Percentiles rank a stretch among this genome's conserved stretches.
phyloP scores from a whole-genome alignment of 1,140 invertebrate genomes.

The Magallana angulata region DNA sequence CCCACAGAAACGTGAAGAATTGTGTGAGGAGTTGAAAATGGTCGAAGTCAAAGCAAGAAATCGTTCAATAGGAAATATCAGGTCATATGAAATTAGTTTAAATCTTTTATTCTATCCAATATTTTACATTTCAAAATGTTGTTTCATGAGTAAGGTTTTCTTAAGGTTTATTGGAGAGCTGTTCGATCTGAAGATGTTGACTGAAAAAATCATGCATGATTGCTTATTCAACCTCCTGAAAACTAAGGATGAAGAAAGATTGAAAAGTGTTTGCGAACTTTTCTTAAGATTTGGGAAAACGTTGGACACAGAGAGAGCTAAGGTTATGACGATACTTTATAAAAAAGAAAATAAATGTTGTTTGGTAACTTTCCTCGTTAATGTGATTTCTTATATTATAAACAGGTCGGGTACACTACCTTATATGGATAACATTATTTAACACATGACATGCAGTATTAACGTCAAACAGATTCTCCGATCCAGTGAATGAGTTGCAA shows the following conservation, averaged over 20 bases:
- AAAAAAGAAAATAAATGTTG: not conserved
- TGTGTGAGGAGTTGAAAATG: not conserved
- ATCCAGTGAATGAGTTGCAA: too few species aligned
- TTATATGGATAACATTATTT: too few species aligned
- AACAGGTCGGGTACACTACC: too few species aligned
- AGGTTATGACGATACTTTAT: constrained; percentile 62
- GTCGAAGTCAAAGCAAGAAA: not conserved
- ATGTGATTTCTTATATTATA: too few species aligned
- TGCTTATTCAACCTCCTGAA: constrained; percentile 90
- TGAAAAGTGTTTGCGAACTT: constrained; percentile 95
- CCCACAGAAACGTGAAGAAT: not conserved
- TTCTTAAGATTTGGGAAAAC: constrained; percentile 93
- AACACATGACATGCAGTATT: too few species aligned
- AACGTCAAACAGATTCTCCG: too few species aligned
- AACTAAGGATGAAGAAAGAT: constrained; percentile 87
- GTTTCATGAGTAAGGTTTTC: too few species aligned
- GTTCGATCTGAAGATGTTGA: constrained; percentile 95
- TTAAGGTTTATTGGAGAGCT: constrained; percentile 92
- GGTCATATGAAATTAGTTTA: too few species aligned
- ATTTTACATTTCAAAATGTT: too few species aligned
- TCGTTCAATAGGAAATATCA: constrained; percentile 11
- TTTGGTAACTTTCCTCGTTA: too few species aligned
- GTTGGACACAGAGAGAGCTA: constrained; percentile 84
- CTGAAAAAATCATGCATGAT: constrained; percentile 91
- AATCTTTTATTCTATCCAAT: too few species aligned